Conservation (phyloP, 2,113 vertebrate genomes). For the Clinocottus analis region DNA sequence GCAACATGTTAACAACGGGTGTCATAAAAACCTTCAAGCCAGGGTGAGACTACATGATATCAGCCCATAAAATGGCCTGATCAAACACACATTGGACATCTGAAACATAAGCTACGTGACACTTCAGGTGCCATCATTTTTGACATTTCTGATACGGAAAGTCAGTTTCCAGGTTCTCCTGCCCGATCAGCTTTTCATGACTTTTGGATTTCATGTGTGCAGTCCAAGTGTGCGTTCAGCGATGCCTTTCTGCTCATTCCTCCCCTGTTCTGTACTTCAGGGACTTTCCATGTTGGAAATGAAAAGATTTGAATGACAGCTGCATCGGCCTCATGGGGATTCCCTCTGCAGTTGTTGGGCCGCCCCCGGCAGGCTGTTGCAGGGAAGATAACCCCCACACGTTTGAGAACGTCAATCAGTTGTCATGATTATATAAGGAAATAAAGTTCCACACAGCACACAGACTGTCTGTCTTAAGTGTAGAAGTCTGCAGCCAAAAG, state of each 20-base stretch:
- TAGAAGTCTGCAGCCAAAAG: neutral
- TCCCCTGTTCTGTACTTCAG: neutral
- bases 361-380: conserved; percentile 37
- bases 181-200: neutral
- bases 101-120: neutral
- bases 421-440: conserved; percentile 24
- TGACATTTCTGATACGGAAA: neutral
- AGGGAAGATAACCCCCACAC: conserved; percentile 48
- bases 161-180: neutral
- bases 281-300: conserved; percentile 41
- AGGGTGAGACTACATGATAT: no score
- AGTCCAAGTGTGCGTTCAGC: neutral
- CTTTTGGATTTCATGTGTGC: neutral
- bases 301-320: conserved; percentile 61
- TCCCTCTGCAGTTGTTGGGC: conserved; percentile 33
- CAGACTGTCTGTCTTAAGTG: neutral
- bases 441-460: neutral
- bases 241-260: neutral
- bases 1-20: no score
- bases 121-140: neutral
- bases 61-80: no score
- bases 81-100: no score
- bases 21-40: no score
- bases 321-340: conserved; percentile 52
- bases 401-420: conserved; percentile 54